Evolutionary conservation across 2,888 invertebrate species (phyloP).

Genomic region (Drosophila austrosaltans): DNA sequence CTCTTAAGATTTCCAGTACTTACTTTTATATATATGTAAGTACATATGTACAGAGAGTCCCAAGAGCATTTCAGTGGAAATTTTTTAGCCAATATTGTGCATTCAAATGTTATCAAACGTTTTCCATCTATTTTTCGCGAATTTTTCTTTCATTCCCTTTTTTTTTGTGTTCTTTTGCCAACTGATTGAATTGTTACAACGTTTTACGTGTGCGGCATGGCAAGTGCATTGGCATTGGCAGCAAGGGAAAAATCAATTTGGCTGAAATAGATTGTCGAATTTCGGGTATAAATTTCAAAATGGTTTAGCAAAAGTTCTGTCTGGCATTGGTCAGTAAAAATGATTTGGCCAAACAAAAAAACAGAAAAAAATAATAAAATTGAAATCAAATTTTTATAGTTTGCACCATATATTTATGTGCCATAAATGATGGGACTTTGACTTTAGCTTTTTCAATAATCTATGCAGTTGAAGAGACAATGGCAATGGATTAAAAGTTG

Average conservation of each 20-base stretch:
- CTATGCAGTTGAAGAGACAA: background rate
- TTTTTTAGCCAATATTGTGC: constrained; percentile 61
- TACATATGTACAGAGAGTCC: background rate
- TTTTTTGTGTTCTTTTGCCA: constrained; percentile 54
- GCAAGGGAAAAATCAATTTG: constrained; percentile 67
- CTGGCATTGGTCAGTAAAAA: constrained; percentile 35
- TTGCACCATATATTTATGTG: background rate
- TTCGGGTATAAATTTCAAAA: constrained; percentile 71
- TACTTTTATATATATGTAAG: too few species aligned
- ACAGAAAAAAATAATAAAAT: background rate
- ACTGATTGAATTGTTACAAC: constrained; percentile 83
- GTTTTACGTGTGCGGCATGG: constrained; percentile 79
- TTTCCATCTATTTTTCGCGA: background rate
- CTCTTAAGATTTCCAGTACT: constrained; percentile 35
- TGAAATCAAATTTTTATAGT: constrained; percentile 6
- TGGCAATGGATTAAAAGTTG: too few species aligned
- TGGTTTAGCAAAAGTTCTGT: constrained; percentile 46
- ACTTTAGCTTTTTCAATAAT: background rate
- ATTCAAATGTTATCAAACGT: constrained; percentile 79
- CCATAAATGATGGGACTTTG: constrained; percentile 1
- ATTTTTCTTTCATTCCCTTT: background rate
- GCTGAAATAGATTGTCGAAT: constrained; percentile 76
- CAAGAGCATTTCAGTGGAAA: constrained; percentile 58
- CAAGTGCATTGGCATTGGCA: constrained; percentile 49
- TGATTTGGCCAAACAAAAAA: constrained; percentile 25